Base-by-base conservation (phyloP, 1,140 invertebrate genomes). In the Antheraea mylitta region DNA sequence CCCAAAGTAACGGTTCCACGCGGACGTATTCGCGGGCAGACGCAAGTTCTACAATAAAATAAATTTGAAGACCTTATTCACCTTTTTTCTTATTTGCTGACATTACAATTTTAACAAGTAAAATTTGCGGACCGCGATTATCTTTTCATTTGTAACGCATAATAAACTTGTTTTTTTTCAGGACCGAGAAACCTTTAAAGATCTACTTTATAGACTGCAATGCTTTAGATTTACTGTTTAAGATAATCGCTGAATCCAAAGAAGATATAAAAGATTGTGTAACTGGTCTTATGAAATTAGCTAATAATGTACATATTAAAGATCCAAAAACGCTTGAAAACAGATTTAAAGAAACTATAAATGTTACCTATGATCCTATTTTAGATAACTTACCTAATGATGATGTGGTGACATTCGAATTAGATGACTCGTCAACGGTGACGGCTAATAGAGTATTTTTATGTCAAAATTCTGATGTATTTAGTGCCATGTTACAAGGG, bases 401-500 rank as follows among this genome's bases (percentile, higher is more conserved):
- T 22, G 90, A 93, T 66, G 81, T 93, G 42, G 94, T 96, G 0
- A 94, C 90, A 0, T 95, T 96, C 65, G 85, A 93, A 58, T 73
- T 96, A 18, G 95, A 96, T 65, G 95, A 96, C 74, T 93, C 93
- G 3, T 93, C 92, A 7, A 93, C 90, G 6, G 90, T 96, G 0
- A 87, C 92, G 30, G 94, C 95, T 0, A 94, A 95, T 73, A 93
- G 93, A 66, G 78, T 92, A n/a, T 93, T 93, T 38, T 77, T 96
- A 7, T 95, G 93, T 70, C 89, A 94, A 69, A 93, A 94, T 71
- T 95, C 95, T 0, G 94, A 95, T 66, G 94, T 93, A 45, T 96
- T 96, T 72, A 93, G 92, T 16, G 94, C 94, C 0, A 94, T 96
- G 93, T 86, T 96, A 0, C 93, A 93, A 70, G 95, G 95, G 1